These are phyloP conservation scores for Microdon myrmicae DNA, from an alignment of 2,888 invertebrate genomes.

Conservation along the genomic window DNA sequence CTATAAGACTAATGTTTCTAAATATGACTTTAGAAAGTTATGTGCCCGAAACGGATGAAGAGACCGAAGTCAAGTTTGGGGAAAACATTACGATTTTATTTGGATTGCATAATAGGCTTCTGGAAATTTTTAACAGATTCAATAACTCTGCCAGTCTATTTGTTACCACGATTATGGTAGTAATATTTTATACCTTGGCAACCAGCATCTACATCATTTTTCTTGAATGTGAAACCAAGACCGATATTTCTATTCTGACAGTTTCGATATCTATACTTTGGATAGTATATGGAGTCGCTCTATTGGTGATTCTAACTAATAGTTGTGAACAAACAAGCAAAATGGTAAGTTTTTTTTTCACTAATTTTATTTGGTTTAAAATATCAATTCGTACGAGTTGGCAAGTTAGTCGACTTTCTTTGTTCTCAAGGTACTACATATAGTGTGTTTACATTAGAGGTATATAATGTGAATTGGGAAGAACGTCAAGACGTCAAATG, in stretches of 20 bases:
- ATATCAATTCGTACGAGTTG: too few relatives aligned
- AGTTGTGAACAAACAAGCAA: conserved; percentile 59
- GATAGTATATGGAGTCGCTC: conserved; percentile 56
- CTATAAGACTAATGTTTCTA: conserved; percentile 60
- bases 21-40: conserved; percentile 60
- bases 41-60: conserved; percentile 53
- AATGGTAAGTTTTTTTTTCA: conserved; percentile 56
- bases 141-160: conserved; percentile 62
- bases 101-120: conserved; percentile 61
- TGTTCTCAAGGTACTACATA: too few relatives aligned
- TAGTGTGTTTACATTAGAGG: too few relatives aligned
- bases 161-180: conserved; percentile 62
- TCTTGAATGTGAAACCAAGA: conserved; percentile 60
- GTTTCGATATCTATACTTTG: conserved; percentile 59
- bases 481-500: too few relatives aligned
- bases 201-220: conserved; percentile 64
- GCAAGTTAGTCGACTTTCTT: too few relatives aligned
- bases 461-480: too few relatives aligned
- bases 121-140: conserved; percentile 59
- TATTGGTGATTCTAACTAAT: conserved; percentile 58
- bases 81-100: conserved; percentile 61
- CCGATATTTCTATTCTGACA: conserved; percentile 55
- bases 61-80: conserved; percentile 57
- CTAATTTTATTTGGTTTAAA: background rate
- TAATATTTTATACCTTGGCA: conserved; percentile 63